A percentile compares a stretch with the other conserved stretches of the same genome.
These are phyloP conservation scores for Phalacrocorax brasilianus DNA, from an alignment of 2,113 vertebrate genomes.

Conservation along the genomic window DNA sequence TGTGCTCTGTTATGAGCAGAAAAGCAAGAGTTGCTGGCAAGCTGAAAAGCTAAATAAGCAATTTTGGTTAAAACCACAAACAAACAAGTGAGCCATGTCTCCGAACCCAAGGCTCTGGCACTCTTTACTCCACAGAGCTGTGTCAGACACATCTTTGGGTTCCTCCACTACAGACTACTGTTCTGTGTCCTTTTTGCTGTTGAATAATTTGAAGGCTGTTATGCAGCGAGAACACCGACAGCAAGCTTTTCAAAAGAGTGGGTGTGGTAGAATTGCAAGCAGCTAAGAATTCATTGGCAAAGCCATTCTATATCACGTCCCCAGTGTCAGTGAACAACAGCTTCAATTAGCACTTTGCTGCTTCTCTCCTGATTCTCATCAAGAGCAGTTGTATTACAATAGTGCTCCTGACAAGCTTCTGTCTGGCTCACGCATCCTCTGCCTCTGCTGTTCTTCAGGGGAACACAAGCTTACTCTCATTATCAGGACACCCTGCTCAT, in stretches of 20 bases:
- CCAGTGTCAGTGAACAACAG: not conserved
- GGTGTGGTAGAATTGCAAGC: not conserved
- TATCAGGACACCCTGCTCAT: not conserved
- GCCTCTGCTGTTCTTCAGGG: not conserved
- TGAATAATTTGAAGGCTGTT: not conserved
- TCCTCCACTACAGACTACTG: not conserved
- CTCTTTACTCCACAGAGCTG: not conserved
- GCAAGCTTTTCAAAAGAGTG: not conserved
- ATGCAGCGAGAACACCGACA: not conserved
- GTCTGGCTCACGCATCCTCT: not conserved
- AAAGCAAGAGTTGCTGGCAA: not conserved
- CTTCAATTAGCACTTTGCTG: not conserved
- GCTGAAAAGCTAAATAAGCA: conserved; percentile 23
- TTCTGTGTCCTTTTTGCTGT: not conserved
- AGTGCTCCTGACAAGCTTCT: not conserved
- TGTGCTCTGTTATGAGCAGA: not conserved
- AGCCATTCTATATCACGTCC: not conserved
- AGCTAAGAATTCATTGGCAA: not conserved
- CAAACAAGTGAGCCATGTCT: not conserved
- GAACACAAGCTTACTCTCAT: not conserved
- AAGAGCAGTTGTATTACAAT: not conserved
- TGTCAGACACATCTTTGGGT: not conserved
- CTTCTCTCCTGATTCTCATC: not conserved
- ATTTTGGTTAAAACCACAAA: conserved; percentile 35
- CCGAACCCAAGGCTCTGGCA: not conserved